A percentile compares a stretch with the other conserved stretches of the same genome.
Evolutionary conservation across 2,113 vertebrate genomes (phyloP).

Genomic region (Beaufortia kweichowensis): DNA sequence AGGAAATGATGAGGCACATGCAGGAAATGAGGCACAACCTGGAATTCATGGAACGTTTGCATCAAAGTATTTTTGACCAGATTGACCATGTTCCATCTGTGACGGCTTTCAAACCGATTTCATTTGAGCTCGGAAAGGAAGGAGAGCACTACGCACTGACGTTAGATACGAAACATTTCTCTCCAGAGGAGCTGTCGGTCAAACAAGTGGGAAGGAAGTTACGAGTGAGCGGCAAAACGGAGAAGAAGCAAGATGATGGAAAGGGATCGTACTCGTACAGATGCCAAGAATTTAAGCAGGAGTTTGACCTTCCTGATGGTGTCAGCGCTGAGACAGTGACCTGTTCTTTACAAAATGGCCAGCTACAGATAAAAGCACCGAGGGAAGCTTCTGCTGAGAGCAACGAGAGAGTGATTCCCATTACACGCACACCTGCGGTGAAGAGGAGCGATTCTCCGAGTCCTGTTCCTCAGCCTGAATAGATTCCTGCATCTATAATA

Average conservation of each 20-base stretch:
- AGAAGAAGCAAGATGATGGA: constrained; percentile 73
- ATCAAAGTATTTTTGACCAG: constrained; percentile 74
- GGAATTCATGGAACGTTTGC: constrained; percentile 73
- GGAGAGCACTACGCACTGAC: constrained; percentile 64
- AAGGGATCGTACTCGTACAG: constrained; percentile 70
- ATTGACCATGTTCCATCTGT: constrained; percentile 63
- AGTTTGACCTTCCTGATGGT: constrained; percentile 71
- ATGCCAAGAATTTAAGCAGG: constrained; percentile 76
- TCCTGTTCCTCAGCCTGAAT: not conserved
- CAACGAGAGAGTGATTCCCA: constrained; percentile 73
- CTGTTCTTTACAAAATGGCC: constrained; percentile 70
- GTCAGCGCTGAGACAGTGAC: constrained; percentile 67
- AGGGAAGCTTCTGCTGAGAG: constrained; percentile 51
- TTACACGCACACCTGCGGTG: constrained; percentile 55
- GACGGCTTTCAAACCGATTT: constrained; percentile 63
- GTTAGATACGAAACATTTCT: constrained; percentile 72
- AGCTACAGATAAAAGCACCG: constrained; percentile 71
- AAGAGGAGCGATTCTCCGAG: constrained; percentile 25
- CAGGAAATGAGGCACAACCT: constrained; percentile 72
- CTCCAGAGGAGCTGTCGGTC: constrained; percentile 70
- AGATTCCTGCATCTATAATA: not conserved
- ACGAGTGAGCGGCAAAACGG: constrained; percentile 71
- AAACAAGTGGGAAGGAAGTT: constrained; percentile 76
- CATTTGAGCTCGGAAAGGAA: constrained; percentile 63
- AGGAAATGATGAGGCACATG: constrained; percentile 73